Percentiles rank a stretch among this genome's conserved stretches.
These are phyloP conservation scores for Rhinogobius similis DNA, from an alignment of 2,113 vertebrate genomes.

Conservation along the genomic window DNA sequence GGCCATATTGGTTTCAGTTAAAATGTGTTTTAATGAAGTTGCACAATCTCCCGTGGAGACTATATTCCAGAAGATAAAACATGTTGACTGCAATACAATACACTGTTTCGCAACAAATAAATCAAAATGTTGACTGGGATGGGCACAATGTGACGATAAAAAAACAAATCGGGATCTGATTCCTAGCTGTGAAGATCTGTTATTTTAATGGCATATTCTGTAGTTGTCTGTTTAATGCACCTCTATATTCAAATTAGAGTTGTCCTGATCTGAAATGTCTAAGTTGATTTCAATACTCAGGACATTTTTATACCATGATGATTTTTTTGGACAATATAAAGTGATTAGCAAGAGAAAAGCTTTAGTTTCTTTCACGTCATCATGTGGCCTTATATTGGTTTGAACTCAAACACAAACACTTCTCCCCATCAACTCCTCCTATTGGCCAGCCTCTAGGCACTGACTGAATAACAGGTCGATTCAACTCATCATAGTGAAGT, in stretches of 20 bases:
- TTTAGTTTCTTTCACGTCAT: too few species aligned
- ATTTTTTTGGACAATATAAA: too few species aligned
- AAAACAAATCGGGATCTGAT: too few species aligned
- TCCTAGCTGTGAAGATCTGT: too few species aligned
- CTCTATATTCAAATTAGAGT: neutral
- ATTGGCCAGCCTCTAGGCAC: neutral
- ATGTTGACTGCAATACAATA: neutral
- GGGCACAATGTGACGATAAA: neutral
- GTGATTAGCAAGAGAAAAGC: too few species aligned
- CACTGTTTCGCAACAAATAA: neutral
- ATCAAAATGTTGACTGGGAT: neutral
- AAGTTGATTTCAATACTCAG: too few species aligned
- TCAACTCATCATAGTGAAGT: neutral
- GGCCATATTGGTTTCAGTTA: constrained; percentile 9
- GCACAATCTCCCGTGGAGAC: neutral
- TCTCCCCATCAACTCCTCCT: neutral
- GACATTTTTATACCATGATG: too few species aligned
- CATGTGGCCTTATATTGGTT: too few species aligned
- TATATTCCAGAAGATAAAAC: too few species aligned
- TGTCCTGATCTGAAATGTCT: too few species aligned
- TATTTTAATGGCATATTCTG: too few species aligned
- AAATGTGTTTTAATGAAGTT: neutral
- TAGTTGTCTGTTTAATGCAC: neutral
- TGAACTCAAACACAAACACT: too few species aligned
- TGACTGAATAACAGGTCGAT: neutral